phyloP scores from a whole-genome alignment of 2,113 vertebrate genomes.

The Ornithorhynchus anatinus region DNA sequence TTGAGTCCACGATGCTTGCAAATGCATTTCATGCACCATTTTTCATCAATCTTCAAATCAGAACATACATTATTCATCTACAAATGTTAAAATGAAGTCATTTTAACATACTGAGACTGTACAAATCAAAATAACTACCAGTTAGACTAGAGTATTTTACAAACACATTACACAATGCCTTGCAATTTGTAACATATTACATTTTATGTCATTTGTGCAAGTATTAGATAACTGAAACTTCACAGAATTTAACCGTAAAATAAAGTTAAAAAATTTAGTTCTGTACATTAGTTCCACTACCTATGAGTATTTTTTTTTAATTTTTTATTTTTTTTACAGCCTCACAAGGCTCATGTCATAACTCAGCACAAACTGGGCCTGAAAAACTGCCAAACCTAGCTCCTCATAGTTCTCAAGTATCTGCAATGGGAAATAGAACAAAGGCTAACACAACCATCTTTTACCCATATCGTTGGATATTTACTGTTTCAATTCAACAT shows the following conservation, averaged over 20 bases:
- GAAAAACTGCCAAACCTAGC: conserved; percentile 47
- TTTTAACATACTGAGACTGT: conserved; percentile 69
- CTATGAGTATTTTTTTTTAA: too few species aligned
- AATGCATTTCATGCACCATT: conserved; percentile 63
- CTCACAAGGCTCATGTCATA: conserved; percentile 66
- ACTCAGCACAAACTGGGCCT: conserved; percentile 68
- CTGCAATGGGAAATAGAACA: too few species aligned
- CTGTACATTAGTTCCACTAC: conserved; percentile 74
- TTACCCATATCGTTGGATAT: too few species aligned
- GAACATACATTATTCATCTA: conserved; percentile 65
- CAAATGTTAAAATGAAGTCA: conserved; percentile 64
- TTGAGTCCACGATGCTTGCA: conserved; percentile 53
- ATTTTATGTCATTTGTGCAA: conserved; percentile 48
- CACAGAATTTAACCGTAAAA: conserved; percentile 67
- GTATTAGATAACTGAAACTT: conserved; percentile 63
- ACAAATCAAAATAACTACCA: conserved; percentile 68
- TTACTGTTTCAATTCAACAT: not conserved
- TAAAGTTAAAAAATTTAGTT: conserved; percentile 62
- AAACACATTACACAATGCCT: conserved; percentile 64
- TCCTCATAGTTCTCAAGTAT: too few species aligned
- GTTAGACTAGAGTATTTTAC: conserved; percentile 58
- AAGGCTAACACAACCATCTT: too few species aligned
- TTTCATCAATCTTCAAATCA: conserved; percentile 59
- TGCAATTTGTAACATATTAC: conserved; percentile 51
- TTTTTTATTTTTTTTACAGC: conserved; percentile 72